phyloP scores from a whole-genome alignment of 2,888 invertebrate genomes.

The Helicoverpa assulta region DNA sequence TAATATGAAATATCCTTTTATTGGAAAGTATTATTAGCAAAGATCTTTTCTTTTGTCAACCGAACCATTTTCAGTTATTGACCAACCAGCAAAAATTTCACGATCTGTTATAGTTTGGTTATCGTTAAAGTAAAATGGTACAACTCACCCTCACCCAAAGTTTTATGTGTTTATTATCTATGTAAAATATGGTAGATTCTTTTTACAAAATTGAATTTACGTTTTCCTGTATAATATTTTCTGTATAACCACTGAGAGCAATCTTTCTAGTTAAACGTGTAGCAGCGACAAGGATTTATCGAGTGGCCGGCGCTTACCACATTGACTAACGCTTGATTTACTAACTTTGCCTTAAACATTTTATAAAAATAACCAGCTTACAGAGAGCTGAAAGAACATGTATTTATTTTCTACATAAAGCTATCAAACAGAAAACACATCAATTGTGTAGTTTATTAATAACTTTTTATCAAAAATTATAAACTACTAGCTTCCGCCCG shows the following conservation, averaged over 20 bases:
- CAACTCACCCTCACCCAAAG: too few species aligned
- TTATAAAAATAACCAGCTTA: conserved; percentile 28
- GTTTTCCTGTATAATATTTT: conserved; percentile 18
- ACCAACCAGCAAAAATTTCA: too few species aligned
- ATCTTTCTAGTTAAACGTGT: conserved; percentile 24
- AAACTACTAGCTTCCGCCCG: too few species aligned
- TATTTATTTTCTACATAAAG: not conserved
- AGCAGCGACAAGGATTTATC: conserved; percentile 51
- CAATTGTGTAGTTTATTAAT: too few species aligned
- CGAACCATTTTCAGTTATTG: too few species aligned
- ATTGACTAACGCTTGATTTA: conserved; percentile 49
- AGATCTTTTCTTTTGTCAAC: too few species aligned
- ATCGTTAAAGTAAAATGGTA: too few species aligned
- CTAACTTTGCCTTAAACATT: conserved; percentile 21
- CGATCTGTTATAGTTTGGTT: too few species aligned
- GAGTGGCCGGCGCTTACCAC: conserved; percentile 45
- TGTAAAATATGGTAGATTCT: not conserved
- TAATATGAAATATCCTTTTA: too few species aligned
- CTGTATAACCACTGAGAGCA: conserved; percentile 22
- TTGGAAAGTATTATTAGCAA: too few species aligned
- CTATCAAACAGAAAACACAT: not conserved
- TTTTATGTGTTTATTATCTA: too few species aligned
- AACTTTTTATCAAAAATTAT: too few species aligned
- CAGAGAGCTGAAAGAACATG: not conserved
- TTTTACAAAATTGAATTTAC: not conserved